Conservation (phyloP, 1,140 invertebrate genomes). For the Palaemon carinicauda region DNA sequence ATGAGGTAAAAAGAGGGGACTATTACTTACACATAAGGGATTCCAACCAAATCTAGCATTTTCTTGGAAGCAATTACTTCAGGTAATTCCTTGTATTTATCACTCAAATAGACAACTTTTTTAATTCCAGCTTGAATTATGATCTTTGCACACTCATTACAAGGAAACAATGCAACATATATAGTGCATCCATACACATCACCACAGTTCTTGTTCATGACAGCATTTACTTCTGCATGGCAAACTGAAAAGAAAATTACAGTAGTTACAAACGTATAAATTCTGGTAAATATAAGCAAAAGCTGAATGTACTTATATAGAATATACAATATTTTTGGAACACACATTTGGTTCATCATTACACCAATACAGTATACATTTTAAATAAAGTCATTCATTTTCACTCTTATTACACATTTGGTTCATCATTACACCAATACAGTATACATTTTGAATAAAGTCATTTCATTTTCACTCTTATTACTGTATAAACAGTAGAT, state of each 20-base stretch:
- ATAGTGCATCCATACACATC: conserved; percentile 68
- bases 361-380: too few relatives aligned
- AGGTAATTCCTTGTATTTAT: conserved; percentile 64
- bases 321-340: too few relatives aligned
- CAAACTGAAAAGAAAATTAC: conserved; percentile 66
- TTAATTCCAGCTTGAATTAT: conserved; percentile 70
- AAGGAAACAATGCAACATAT: conserved; percentile 70
- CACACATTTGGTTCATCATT: too few relatives aligned
- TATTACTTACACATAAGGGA: conserved; percentile 36
- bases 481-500: too few relatives aligned
- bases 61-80: conserved; percentile 53
- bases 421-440: too few relatives aligned
- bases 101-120: conserved; percentile 67
- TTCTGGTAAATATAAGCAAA: neutral
- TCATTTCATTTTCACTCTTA: too few relatives aligned
- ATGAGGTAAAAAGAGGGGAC: neutral
- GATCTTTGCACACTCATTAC: conserved; percentile 73
- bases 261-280: neutral
- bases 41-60: conserved; percentile 54
- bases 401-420: too few relatives aligned
- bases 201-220: conserved; percentile 70
- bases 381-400: too few relatives aligned
- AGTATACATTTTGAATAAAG: too few relatives aligned
- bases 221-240: conserved; percentile 75
- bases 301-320: too few relatives aligned